These are phyloP conservation scores for Porites lutea DNA, from an alignment of 64 coral and sea anemone species.

Conservation along the genomic window DNA sequence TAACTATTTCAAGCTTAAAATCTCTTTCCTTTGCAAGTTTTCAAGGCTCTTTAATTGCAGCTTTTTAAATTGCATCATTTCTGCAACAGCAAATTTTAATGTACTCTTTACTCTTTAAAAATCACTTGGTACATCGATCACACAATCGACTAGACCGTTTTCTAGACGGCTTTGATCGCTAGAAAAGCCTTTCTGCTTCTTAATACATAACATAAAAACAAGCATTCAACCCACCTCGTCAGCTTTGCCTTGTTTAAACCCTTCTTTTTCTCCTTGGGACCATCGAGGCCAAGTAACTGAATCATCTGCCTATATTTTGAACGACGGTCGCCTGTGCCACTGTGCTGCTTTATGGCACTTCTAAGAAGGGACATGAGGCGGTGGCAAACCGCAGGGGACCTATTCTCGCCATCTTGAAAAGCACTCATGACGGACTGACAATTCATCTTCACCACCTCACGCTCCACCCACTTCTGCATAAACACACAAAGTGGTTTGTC, in stretches of 20 bases:
- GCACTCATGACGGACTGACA: not conserved
- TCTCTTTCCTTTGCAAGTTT: no score
- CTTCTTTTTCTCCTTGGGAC: not conserved
- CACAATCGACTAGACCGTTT: no score
- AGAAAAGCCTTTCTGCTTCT: no score
- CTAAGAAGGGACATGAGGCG: not conserved
- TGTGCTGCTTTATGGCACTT: not conserved
- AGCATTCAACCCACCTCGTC: not conserved
- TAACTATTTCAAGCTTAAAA: no score
- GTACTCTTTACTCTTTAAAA: no score
- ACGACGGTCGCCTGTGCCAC: not conserved
- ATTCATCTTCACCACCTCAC: not conserved
- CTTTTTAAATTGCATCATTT: no score
- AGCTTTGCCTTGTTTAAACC: not conserved
- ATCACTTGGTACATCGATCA: no score
- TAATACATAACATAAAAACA: no score
- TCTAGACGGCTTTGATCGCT: no score
- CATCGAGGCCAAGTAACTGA: not conserved
- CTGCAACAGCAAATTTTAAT: no score
- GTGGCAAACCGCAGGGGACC: not conserved
- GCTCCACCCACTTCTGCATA: not conserved
- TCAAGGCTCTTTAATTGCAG: no score
- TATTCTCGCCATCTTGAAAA: not conserved
- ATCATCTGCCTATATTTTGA: constrained; percentile 30
- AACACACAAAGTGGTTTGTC: not conserved